phyloP scores from a whole-genome alignment of 2,113 vertebrate species.

The Ammodramus savannarum region DNA sequence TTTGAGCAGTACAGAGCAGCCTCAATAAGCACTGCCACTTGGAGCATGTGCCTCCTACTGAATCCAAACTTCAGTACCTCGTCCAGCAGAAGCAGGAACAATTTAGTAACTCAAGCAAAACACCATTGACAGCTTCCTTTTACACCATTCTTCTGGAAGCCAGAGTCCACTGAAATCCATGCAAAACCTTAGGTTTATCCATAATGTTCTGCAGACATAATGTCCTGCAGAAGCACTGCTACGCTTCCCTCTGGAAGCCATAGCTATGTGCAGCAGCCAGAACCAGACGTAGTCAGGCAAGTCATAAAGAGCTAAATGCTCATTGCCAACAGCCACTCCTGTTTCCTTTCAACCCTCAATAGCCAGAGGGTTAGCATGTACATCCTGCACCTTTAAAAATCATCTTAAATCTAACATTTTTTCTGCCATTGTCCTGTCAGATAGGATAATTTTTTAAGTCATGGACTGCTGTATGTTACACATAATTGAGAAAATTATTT shows the following conservation, averaged over 20 bases:
- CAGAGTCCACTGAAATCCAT: background rate
- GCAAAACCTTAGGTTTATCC: background rate
- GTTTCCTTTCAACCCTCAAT: background rate
- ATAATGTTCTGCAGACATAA: background rate
- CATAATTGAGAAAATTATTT: constrained; percentile 53
- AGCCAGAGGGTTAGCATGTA: background rate
- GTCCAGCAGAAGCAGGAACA: background rate
- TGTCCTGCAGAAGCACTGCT: background rate
- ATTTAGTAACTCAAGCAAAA: background rate
- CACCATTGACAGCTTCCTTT: background rate
- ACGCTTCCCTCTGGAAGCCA: background rate
- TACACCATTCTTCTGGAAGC: background rate
- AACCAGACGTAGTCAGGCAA: background rate
- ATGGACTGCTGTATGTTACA: background rate
- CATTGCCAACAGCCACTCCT: background rate
- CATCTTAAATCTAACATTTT: background rate
- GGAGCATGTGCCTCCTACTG: background rate
- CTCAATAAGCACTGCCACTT: background rate
- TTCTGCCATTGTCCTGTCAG: constrained; percentile 21
- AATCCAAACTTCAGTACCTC: background rate
- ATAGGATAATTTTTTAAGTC: background rate
- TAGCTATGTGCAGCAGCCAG: background rate
- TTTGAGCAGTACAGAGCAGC: background rate
- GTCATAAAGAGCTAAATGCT: background rate
- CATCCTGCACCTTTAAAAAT: background rate